Evolutionary conservation across 2,888 invertebrate genomes (phyloP), one percentile per base, ranked within the genome.

Genomic region (Lepetodrilus schrolli): DNA sequence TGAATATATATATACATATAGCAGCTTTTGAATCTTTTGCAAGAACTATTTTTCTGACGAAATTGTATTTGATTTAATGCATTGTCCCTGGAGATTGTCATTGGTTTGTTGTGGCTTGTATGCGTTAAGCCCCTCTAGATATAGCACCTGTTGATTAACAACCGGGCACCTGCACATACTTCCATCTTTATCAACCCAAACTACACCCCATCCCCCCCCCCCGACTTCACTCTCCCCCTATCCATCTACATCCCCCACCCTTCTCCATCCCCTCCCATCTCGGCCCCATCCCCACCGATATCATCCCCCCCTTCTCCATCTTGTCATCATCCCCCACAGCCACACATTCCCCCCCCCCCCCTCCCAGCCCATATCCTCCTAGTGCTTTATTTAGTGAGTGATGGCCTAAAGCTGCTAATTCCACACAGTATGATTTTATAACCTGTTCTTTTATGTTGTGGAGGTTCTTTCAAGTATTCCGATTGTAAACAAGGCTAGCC

Each of bases 381-480:
- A 23, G 17, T 58, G 30, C 17, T 58, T 58, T 58, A 58, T 58
- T 58, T 51, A 17, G 17, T 34, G 17, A 58, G n/a, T 30, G 0
- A 3, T 58, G 30, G 30, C 58, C 58, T 17, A 34, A 58, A 58
- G 58, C 58, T 58, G 58, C 34, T 58, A 23, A 58, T 58, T 58
- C 58, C 26, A 17, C 58, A 30, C 58, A 58, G 58, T 58, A 30
- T 58, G 58, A 30, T 58, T 58, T 26, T 51, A 26, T 51, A 51
- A 51, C 51, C 51, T 51, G 30, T 21, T 26, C 58, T 58, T 58
- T 58, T 58, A 58, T 58, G 58, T 58, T 26, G 58, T 34, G 23
- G 26, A 30, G 58, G 17, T 23, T 58, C 58, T 58, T 58, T 58
- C 58, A 58, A 58, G 58, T 58, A n/a, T 23, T 23, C 58, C 23